A percentile compares a stretch with the other conserved stretches of the same genome.
phyloP scores from a whole-genome alignment of 2,113 vertebrate species.

The Athene noctua region DNA sequence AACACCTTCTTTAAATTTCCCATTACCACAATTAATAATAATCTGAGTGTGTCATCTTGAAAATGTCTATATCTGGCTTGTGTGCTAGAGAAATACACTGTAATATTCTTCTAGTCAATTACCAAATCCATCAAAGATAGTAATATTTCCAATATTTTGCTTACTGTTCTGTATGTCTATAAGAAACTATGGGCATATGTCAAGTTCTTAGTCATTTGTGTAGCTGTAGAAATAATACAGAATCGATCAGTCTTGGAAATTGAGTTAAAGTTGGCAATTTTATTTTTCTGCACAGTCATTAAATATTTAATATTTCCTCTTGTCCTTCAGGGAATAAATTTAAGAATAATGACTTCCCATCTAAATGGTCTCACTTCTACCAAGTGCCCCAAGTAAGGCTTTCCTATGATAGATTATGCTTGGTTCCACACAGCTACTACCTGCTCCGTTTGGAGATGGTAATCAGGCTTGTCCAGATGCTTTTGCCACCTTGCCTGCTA shows the following conservation, averaged over 20 bases:
- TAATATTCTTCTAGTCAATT: not conserved
- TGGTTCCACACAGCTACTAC: not conserved
- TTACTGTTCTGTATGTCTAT: not conserved
- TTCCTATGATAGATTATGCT: not conserved
- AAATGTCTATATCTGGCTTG: not conserved
- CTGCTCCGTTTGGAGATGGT: not conserved
- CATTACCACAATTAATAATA: not conserved
- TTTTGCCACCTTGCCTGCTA: not conserved
- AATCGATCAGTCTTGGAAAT: slow-evolving; percentile 10
- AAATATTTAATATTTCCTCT: slow-evolving; percentile 16
- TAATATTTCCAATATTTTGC: not conserved
- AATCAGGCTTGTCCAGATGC: not conserved
- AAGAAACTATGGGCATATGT: not conserved
- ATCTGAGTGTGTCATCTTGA: not conserved
- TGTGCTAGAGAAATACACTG: not conserved
- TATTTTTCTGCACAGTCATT: not conserved
- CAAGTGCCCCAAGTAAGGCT: not conserved
- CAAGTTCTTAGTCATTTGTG: not conserved
- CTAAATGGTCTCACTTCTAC: not conserved
- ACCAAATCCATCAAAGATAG: not conserved
- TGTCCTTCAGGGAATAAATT: not conserved
- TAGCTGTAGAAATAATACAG: not conserved
- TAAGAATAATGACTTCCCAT: not conserved
- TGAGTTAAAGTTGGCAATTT: slow-evolving; percentile 7
- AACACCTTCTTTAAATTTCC: not conserved